phyloP scores from a whole-genome alignment of 1,140 invertebrate genomes.

The Babylonia areolata region DNA sequence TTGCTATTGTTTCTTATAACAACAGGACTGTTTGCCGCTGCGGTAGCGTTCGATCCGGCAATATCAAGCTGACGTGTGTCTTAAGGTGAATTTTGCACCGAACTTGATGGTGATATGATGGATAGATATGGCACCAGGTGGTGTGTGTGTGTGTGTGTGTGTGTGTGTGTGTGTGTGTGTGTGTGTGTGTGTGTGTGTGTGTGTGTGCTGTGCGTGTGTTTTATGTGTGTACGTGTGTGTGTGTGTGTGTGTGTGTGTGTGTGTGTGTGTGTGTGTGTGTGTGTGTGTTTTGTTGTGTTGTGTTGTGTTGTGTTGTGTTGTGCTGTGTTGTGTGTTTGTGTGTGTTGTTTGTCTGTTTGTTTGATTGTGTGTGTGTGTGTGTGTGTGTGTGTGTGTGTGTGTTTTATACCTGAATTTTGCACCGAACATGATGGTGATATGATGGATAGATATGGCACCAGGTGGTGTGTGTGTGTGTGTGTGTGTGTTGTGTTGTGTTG shows the following conservation, averaged over 20 bases:
- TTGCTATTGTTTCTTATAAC: too few species aligned
- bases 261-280: conserved; percentile 7
- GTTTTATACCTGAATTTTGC: too few species aligned
- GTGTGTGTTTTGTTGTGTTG: neutral
- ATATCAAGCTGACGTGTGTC: too few species aligned
- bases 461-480: too few species aligned
- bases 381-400: too few species aligned
- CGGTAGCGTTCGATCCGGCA: too few species aligned
- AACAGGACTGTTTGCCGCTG: too few species aligned
- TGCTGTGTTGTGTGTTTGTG: too few species aligned
- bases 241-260: conserved; percentile 2
- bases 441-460: neutral
- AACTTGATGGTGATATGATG: neutral
- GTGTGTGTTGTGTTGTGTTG: too few species aligned
- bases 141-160: conserved; percentile 5
- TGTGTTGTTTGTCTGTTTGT: too few species aligned
- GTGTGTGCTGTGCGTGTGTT: neutral
- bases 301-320: neutral
- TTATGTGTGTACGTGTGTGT: neutral
- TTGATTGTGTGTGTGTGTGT: too few species aligned
- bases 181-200: neutral
- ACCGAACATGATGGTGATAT: neutral
- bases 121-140: neutral
- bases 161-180: conserved; percentile 11
- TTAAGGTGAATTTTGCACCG: too few species aligned